A percentile compares a stretch with the other conserved stretches of the same genome.
These are phyloP conservation scores for Oreocharis arfaki DNA, from an alignment of 2,113 vertebrate species.

Conservation along the genomic window DNA sequence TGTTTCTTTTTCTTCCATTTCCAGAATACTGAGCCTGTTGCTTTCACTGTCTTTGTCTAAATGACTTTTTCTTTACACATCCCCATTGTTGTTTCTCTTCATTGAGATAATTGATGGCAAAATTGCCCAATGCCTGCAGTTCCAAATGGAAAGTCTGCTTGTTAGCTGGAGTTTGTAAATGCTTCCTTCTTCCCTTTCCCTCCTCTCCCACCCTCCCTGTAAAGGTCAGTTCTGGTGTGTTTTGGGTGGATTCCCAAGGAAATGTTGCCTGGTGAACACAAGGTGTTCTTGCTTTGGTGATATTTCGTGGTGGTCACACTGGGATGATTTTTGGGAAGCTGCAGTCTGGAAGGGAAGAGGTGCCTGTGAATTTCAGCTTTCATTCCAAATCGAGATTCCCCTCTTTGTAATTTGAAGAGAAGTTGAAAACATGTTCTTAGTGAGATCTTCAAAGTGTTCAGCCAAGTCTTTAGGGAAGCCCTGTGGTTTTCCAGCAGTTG, in stretches of 20 bases:
- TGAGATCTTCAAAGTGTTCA: background rate
- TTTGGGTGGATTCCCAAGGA: background rate
- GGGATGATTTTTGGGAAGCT: background rate
- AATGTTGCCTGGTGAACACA: background rate
- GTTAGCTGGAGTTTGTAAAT: background rate
- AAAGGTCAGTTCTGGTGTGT: background rate
- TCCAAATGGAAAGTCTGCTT: background rate
- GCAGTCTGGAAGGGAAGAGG: background rate
- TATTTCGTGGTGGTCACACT: background rate
- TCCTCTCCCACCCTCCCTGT: background rate
- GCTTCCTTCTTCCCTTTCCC: background rate
- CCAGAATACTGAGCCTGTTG: background rate
- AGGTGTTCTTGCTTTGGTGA: fast-evolving
- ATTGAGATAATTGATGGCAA: background rate
- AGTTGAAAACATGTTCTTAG: fast-evolving
- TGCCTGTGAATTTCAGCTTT: background rate
- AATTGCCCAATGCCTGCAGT: background rate
- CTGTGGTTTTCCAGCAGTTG: background rate
- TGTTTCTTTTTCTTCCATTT: background rate
- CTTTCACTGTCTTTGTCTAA: background rate
- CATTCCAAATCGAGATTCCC: background rate
- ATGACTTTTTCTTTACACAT: background rate
- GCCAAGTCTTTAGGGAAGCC: background rate
- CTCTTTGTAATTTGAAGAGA: background rate
- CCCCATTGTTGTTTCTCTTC: background rate